Conservation (phyloP, 2,113 vertebrate genomes). For the Leuciscus idus region DNA sequence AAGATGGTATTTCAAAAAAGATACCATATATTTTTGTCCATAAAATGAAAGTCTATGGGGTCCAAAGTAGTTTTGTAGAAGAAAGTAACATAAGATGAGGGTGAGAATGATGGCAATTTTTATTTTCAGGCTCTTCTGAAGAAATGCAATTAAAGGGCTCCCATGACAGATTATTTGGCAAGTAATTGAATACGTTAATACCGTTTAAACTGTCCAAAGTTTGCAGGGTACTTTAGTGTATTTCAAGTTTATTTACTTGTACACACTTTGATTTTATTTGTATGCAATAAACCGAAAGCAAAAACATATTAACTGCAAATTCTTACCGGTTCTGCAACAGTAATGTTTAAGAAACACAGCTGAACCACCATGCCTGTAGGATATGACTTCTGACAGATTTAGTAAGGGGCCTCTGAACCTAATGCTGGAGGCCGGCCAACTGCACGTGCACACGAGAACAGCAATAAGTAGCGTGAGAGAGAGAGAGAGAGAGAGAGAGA, state of each 20-base stretch:
- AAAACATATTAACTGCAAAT: no score
- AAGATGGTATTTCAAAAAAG: neutral
- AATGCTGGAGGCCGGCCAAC: conserved; percentile 4
- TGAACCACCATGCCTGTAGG: neutral
- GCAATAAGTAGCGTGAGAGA: neutral
- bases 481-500: no score
- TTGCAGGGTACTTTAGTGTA: neutral
- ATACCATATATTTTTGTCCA: neutral
- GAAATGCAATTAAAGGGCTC: neutral
- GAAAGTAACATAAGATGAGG: neutral
- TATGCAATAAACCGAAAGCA: neutral
- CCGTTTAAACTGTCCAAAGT: neutral
- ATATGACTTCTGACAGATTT: conserved; percentile 29
- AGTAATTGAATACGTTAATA: neutral
- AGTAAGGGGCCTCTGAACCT: neutral
- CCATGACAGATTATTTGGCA: neutral
- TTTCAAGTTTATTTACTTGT: neutral
- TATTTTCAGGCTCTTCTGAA: neutral
- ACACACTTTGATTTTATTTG: neutral
- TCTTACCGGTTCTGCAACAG: neutral
- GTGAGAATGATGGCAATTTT: neutral
- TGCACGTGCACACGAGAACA: neutral
- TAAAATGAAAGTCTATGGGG: neutral
- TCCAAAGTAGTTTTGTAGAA: neutral
- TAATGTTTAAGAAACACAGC: conserved; percentile 7